A percentile compares a stretch with the other conserved stretches of the same genome.
These are phyloP conservation scores for Taurulus bubalis DNA, from an alignment of 2,113 vertebrate genomes.

Conservation along the genomic window DNA sequence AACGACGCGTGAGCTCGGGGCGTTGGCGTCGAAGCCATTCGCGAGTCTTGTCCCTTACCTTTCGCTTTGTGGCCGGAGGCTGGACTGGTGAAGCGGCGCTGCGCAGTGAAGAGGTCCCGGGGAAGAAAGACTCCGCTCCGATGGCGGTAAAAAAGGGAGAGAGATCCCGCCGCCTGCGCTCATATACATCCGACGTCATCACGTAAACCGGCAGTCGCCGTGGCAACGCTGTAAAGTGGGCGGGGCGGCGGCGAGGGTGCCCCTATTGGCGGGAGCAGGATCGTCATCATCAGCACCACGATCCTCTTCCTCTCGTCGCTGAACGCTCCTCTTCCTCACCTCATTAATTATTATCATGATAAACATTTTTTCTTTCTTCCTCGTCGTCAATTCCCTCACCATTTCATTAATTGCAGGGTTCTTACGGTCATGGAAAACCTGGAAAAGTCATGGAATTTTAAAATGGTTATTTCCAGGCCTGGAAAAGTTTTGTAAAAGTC, in stretches of 20 bases:
- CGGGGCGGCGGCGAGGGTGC: conserved; percentile 71
- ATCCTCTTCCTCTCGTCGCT: background rate
- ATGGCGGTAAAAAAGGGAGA: conserved; percentile 93
- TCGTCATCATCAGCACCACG: background rate
- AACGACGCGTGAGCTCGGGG: background rate
- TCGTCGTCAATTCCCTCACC: background rate
- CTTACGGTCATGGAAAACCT: too few species aligned
- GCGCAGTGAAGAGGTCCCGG: conserved; percentile 80
- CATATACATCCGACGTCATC: conserved; percentile 96
- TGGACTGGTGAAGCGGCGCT: conserved; percentile 65
- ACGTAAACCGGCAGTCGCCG: conserved; percentile 86
- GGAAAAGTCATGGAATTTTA: too few species aligned
- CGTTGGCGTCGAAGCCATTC: background rate
- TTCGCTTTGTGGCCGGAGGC: conserved; percentile 57
- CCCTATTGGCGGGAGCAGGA: background rate
- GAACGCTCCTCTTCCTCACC: background rate
- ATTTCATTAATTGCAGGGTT: too few species aligned
- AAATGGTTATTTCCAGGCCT: too few species aligned
- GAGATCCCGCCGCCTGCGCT: conserved; percentile 93
- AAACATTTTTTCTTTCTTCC: background rate
- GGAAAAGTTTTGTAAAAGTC: too few species aligned
- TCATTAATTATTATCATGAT: background rate
- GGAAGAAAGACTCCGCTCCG: conserved; percentile 86
- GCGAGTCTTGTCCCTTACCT: conserved; percentile 70
- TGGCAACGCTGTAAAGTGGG: conserved; percentile 78